phyloP scores from a whole-genome alignment of 1,140 invertebrate genomes.

The Meloidogyne hapla region DNA sequence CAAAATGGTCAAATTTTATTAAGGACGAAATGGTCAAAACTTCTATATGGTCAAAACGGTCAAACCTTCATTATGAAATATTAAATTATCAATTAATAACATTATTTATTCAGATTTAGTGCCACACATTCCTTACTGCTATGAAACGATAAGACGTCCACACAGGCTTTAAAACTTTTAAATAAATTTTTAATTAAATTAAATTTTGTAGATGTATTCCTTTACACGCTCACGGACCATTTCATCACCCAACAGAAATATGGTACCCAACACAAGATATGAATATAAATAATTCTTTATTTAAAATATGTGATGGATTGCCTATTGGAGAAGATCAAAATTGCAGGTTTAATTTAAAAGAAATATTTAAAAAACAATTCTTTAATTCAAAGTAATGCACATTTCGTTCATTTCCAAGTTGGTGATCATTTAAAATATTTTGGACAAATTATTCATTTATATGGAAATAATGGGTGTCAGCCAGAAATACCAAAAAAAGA shows the following conservation, averaged over 20 bases:
- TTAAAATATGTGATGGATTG: conserved; percentile 37
- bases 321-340: conserved; percentile 48
- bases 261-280: conserved; percentile 44
- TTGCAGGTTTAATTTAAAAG: conserved; percentile 40
- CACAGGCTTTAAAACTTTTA: conserved; percentile 2
- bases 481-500: too few relatives aligned
- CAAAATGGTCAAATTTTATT: background rate
- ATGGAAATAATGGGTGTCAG: conserved; percentile 43
- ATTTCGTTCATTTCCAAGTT: conserved; percentile 48
- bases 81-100: background rate
- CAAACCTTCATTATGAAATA: background rate
- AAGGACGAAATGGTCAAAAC: background rate
- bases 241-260: conserved; percentile 55
- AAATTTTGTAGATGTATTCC: conserved; percentile 26
- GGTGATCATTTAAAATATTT: conserved; percentile 51
- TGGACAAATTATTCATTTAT: conserved; percentile 41
- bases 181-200: background rate
- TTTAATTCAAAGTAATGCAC: conserved; percentile 43
- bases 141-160: conserved; percentile 36
- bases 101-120: conserved; percentile 34
- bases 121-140: conserved; percentile 51
- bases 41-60: background rate
- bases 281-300: conserved; percentile 28
- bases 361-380: background rate
- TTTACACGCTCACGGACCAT: conserved; percentile 46